These are phyloP conservation scores for Melikaiella ostensackeni DNA, from an alignment of 2,888 invertebrate genomes.

Conservation along the genomic window DNA sequence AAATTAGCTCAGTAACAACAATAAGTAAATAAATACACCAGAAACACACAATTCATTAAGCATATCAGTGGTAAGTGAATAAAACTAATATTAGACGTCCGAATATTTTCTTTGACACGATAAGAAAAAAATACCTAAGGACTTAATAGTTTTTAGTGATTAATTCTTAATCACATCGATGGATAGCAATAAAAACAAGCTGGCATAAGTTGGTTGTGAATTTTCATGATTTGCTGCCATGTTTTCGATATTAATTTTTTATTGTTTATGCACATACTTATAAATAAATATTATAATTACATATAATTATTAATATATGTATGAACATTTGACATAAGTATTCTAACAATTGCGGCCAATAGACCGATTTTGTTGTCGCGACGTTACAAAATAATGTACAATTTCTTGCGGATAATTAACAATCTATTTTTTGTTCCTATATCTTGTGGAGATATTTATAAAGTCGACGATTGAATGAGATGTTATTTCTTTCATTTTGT, in stretches of 20 bases:
- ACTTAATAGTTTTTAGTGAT: conserved; percentile 17
- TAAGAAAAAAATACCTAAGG: too few species aligned
- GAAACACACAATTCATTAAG: conserved; percentile 52
- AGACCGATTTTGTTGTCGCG: conserved; percentile 21
- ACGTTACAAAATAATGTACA: conserved; percentile 22
- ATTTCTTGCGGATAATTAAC: conserved; percentile 35
- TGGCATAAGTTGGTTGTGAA: conserved; percentile 39
- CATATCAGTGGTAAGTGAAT: conserved; percentile 56
- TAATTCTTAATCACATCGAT: conserved; percentile 29
- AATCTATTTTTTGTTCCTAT: conserved; percentile 32
- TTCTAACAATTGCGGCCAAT: conserved; percentile 6
- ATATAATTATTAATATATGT: conserved; percentile 42
- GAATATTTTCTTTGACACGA: conserved; percentile 25
- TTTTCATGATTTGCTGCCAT: conserved; percentile 31
- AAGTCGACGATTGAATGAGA: conserved; percentile 19
- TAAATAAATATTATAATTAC: conserved; percentile 43
- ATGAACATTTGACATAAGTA: not conserved
- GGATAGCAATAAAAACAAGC: conserved; percentile 13
- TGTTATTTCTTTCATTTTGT: conserved; percentile 46
- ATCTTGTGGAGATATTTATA: conserved; percentile 31
- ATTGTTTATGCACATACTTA: conserved; percentile 40
- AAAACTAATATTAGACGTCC: conserved; percentile 40
- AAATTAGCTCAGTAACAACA: conserved; percentile 36
- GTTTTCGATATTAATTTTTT: conserved; percentile 16
- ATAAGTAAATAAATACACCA: conserved; percentile 45